Evolutionary conservation across 2,888 invertebrate genomes (phyloP).

Genomic region (Didymodactylos carnosus): DNA sequence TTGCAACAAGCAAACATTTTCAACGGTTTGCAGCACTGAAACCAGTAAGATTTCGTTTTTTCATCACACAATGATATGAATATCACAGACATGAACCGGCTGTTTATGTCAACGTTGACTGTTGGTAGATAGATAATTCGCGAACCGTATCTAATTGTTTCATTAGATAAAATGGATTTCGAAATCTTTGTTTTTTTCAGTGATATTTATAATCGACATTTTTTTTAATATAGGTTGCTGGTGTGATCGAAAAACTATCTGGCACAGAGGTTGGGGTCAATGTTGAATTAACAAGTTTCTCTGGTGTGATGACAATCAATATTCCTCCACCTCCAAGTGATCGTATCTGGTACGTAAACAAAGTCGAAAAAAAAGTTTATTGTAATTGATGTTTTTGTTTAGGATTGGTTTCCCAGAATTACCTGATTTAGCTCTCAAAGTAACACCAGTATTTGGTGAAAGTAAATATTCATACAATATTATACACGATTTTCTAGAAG

Average conservation of each 20-base stretch:
- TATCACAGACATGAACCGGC: too few species aligned
- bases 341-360: neutral
- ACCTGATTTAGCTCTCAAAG: neutral
- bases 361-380: neutral
- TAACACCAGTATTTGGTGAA: neutral
- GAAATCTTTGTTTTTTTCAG: too few species aligned
- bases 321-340: neutral
- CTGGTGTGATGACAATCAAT: neutral
- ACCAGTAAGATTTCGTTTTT: too few species aligned
- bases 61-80: too few species aligned
- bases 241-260: neutral
- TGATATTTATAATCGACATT: too few species aligned
- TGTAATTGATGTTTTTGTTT: neutral
- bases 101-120: too few species aligned
- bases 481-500: neutral
- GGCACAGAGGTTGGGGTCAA: neutral
- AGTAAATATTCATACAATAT: neutral
- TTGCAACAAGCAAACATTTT: neutral
- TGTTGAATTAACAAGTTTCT: neutral
- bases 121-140: too few species aligned
- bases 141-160: too few species aligned
- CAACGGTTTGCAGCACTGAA: neutral
- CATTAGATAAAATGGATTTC: too few species aligned
- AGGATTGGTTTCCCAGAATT: neutral
- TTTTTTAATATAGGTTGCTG: too few species aligned